Conservation (phyloP, 2,888 invertebrate species). For the Neoscelio sp. region DNA sequence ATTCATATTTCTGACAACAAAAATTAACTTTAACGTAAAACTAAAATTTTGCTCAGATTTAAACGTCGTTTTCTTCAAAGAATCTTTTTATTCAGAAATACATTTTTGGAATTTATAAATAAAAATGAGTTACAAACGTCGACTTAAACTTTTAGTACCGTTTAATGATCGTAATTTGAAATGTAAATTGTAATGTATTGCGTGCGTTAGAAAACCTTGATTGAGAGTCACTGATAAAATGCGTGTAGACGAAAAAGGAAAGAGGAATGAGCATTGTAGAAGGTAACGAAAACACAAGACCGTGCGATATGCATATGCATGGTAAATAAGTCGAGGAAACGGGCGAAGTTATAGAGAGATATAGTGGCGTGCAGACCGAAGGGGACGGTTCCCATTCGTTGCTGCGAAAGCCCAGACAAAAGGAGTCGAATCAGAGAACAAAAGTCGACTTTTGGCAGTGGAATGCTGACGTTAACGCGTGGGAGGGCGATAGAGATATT, state of each 20-base stretch:
- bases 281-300: constrained; percentile 51
- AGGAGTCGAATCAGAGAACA: too few species aligned
- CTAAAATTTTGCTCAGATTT: too few species aligned
- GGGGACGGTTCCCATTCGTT: constrained; percentile 22
- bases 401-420: constrained; percentile 19
- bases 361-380: background rate
- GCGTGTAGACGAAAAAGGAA: constrained; percentile 64
- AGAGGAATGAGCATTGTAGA: constrained; percentile 59
- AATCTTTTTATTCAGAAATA: too few species aligned
- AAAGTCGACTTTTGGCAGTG: constrained; percentile 43
- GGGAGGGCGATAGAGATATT: constrained; percentile 8
- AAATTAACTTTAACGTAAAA: too few species aligned
- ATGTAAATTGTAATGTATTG: constrained; percentile 44
- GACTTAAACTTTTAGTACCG: constrained; percentile 20
- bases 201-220: constrained; percentile 41
- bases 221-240: constrained; percentile 56
- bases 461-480: constrained; percentile 4
- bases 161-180: constrained; percentile 46
- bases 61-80: too few species aligned
- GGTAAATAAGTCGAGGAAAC: constrained; percentile 44
- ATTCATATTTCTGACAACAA: too few species aligned
- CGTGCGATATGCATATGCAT: constrained; percentile 50
- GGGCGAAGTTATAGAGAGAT: background rate
- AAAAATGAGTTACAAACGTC: constrained; percentile 41
- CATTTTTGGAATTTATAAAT: too few species aligned